A percentile compares a stretch with the other conserved stretches of the same genome.
Evolutionary conservation across 2,113 vertebrate genomes (phyloP).

Genomic region (Semnopithecus entellus): DNA sequence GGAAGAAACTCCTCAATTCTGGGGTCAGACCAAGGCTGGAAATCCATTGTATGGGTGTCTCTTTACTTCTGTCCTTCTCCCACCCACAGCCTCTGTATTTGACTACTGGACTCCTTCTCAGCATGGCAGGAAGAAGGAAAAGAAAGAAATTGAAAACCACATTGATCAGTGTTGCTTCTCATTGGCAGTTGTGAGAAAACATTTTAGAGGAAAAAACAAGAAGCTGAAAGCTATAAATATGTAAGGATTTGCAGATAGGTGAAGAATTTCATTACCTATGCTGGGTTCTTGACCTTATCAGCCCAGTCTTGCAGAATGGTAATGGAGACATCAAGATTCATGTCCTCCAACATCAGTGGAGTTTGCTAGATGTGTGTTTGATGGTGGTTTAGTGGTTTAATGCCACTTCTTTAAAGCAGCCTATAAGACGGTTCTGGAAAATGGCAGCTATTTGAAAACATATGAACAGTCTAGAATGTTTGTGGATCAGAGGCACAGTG

Average conservation of each 20-base stretch:
- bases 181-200: constrained; percentile 24
- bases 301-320: neutral
- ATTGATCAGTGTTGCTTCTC: neutral
- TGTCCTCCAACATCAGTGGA: neutral
- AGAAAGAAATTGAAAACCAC: constrained; percentile 48
- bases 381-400: neutral
- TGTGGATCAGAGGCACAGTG: neutral
- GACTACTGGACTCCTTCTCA: neutral
- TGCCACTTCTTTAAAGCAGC: neutral
- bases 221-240: constrained; percentile 16
- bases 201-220: neutral
- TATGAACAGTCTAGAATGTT: neutral
- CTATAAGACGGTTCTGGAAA: neutral
- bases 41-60: neutral
- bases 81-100: neutral
- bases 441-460: neutral
- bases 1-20: neutral
- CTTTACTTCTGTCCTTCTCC: neutral
- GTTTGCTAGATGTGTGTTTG: neutral
- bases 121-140: neutral
- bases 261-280: neutral
- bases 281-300: neutral
- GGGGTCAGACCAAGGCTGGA: neutral
- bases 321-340: neutral
- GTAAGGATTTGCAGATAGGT: neutral